phyloP scores from a whole-genome alignment of 2,888 invertebrate species.

The Mythimna ferrago region DNA sequence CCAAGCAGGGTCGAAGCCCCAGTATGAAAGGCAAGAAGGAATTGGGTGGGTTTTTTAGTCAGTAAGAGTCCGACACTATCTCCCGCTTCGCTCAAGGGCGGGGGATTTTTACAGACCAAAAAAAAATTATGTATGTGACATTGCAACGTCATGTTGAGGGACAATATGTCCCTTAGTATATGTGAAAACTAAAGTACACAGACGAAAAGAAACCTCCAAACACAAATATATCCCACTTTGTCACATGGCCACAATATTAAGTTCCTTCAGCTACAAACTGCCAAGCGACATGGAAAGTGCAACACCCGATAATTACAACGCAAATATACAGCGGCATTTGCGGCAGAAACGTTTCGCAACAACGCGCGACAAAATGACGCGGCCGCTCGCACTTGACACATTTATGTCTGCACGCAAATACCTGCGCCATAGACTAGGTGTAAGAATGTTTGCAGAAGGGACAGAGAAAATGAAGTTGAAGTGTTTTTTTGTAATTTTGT shows the following conservation, averaged over 20 bases:
- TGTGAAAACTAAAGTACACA: no score
- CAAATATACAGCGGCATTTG: constrained; percentile 62
- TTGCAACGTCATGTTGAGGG: no score
- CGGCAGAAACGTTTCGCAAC: constrained; percentile 55
- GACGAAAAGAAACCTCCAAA: not conserved
- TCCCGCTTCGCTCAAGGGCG: no score
- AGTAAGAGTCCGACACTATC: no score
- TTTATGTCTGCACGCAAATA: constrained; percentile 68
- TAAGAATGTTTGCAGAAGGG: constrained; percentile 22
- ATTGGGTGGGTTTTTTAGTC: no score
- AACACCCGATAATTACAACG: constrained; percentile 56
- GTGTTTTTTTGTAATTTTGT: no score
- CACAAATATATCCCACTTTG: constrained; percentile 18
- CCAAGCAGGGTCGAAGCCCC: no score
- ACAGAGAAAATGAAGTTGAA: not conserved
- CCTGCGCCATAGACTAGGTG: constrained; percentile 58
- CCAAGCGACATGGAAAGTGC: constrained; percentile 53
- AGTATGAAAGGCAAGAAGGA: no score
- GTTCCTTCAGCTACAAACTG: not conserved
- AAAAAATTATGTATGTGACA: no score
- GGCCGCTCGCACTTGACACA: constrained; percentile 75
- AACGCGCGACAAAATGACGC: constrained; percentile 66
- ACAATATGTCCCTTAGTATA: no score
- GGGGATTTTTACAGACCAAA: no score
- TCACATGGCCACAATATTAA: constrained; percentile 13